Conservation (phyloP, 2,888 invertebrate genomes). For the Corbicula japonica region DNA sequence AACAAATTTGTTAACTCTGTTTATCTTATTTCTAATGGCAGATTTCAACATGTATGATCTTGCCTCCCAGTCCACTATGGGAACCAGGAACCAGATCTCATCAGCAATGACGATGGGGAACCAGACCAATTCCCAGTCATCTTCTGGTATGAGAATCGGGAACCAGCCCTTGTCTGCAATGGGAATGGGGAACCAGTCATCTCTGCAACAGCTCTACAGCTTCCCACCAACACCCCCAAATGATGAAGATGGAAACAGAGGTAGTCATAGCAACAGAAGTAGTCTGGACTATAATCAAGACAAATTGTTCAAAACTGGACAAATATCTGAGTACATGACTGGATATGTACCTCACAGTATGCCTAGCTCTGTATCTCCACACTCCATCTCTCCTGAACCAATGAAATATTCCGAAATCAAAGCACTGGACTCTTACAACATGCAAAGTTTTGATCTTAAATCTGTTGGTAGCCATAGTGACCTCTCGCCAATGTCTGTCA, state of each 20-base stretch:
- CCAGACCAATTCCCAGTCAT: too few species aligned
- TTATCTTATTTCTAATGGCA: too few species aligned
- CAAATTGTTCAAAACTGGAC: neutral
- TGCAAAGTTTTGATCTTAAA: slow-evolving; percentile 8
- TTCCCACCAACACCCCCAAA: slow-evolving; percentile 66
- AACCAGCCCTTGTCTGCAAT: too few species aligned
- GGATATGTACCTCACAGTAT: slow-evolving; percentile 1
- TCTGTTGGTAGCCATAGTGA: neutral
- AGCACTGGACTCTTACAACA: neutral
- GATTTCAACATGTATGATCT: too few species aligned
- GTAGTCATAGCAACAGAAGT: slow-evolving; percentile 33
- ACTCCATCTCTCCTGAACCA: slow-evolving; percentile 25
- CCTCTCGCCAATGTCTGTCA: slow-evolving; percentile 22
- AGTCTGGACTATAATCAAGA: too few species aligned
- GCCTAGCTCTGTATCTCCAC: neutral
- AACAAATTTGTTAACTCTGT: too few species aligned
- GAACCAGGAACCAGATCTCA: too few species aligned
- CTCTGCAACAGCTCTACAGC: slow-evolving; percentile 34
- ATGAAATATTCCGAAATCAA: slow-evolving; percentile 1
- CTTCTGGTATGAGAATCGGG: too few species aligned
- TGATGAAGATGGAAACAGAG: slow-evolving; percentile 40
- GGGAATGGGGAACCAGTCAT: too few species aligned
- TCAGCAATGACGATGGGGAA: too few species aligned
- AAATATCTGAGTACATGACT: too few species aligned
- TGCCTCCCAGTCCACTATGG: too few species aligned